These are phyloP conservation scores for Oscheius sp. DNA, from an alignment of 1,140 invertebrate species.

Conservation along the genomic window DNA sequence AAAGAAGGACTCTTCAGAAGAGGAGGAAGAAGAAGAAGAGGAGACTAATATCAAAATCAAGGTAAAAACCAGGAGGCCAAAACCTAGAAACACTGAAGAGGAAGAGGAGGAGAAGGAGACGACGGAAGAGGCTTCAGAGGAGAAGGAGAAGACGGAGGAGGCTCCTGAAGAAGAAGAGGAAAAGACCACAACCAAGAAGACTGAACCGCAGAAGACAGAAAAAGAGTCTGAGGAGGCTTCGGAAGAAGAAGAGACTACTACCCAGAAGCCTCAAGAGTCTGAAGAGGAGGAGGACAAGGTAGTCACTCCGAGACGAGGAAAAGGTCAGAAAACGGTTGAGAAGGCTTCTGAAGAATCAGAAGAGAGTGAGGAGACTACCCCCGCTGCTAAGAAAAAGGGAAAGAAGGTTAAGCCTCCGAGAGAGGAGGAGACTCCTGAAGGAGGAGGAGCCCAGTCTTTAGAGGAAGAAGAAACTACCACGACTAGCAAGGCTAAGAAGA, in stretches of 20 bases:
- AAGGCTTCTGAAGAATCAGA: too few species aligned
- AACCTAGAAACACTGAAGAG: neutral
- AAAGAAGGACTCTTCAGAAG: neutral
- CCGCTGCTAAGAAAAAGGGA: too few species aligned
- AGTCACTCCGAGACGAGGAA: neutral
- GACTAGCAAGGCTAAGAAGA: too few species aligned
- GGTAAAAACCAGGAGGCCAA: neutral
- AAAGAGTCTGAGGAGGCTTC: neutral
- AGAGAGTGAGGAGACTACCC: too few species aligned
- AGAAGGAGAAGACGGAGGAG: neutral
- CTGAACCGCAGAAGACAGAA: neutral
- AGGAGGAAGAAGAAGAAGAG: neutral
- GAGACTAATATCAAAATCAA: neutral
- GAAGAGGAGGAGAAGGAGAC: neutral
- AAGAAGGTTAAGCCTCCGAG: neutral
- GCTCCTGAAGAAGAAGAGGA: neutral
- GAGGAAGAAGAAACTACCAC: neutral
- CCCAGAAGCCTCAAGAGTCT: too few species aligned
- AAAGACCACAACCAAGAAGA: neutral
- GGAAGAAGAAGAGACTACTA: neutral
- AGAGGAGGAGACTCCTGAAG: constrained; percentile 2
- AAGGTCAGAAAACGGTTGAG: too few species aligned
- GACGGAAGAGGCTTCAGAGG: neutral
- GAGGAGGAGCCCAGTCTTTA: neutral
- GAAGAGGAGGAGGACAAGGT: too few species aligned